Evolutionary conservation across 1,140 invertebrate genomes (phyloP), one percentile per base, ranked within the genome.

Genomic region (Physella acuta): DNA sequence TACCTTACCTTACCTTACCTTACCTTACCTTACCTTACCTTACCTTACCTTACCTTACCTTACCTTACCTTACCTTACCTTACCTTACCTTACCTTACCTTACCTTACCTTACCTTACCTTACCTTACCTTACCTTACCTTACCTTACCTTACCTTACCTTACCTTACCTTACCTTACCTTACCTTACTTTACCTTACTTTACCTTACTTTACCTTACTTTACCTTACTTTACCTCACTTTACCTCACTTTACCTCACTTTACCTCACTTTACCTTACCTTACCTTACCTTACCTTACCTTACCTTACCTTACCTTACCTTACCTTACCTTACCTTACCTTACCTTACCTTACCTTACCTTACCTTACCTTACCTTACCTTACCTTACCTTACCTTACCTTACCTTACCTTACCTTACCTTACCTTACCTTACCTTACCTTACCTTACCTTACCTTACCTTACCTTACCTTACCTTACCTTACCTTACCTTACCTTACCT

Each of bases 21-120:
- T 60, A 60, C 58, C 33, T 60, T 60, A 60, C 58, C 33, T 60
- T 60, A 60, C 58, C 33, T 60, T 60, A 60, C 58, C n/a, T 60
- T 60, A 60, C 58, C n/a, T 60, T 60, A 60, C 58, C n/a, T 60
- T 60, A 60, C 58, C n/a, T 60, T 60, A 60, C 28, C n/a, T 60
- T 60, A 60, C 58, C 5, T 60, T 60, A 60, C 58, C 33, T 60
- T 60, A 60, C 58, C 33, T 60, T 60, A 60, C 58, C 33, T 60
- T 60, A 60, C 58, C 5, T 33, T 60, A 60, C 33, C 5, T 33
- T 60, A 60, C n/a, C n/a, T 33, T 60, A 60, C 33, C 33, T 33
- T 60, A 53, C 52, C 52, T 8, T 53, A 53, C 52, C n/a, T n/a
- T 5, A 53, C 52, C 5, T 5, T n/a, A 53, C 58, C 5, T 60